Conservation (phyloP, 2,113 vertebrate species). For the Nothocercus nigrocapillus region DNA sequence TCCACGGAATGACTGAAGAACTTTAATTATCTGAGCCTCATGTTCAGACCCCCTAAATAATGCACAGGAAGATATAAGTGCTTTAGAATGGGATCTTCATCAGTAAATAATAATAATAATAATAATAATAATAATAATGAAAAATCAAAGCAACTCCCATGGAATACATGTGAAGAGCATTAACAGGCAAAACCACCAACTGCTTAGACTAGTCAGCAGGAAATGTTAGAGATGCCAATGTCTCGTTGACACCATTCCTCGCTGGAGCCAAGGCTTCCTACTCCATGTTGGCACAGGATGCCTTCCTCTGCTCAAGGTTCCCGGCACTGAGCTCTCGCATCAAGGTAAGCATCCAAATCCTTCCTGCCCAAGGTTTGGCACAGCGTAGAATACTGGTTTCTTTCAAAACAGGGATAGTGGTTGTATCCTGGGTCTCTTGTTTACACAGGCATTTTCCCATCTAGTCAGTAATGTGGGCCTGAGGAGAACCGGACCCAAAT, state of each 20-base stretch:
- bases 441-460: accelerated
- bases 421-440: neutral
- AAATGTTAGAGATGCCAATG: neutral
- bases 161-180: neutral
- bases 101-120: too few relatives aligned
- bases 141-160: neutral
- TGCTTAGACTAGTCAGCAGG: neutral
- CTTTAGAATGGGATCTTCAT: neutral
- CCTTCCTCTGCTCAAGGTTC: neutral
- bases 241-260: accelerated
- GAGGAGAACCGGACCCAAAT: accelerated
- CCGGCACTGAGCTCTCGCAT: accelerated
- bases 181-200: neutral
- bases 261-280: neutral
- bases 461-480: neutral
- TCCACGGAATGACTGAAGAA: neutral
- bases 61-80: neutral
- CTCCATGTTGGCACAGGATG: neutral
- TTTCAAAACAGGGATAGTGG: neutral
- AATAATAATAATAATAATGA: too few relatives aligned
- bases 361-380: neutral
- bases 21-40: neutral
- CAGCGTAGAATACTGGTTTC: neutral
- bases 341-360: neutral
- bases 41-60: neutral